Percentiles rank a stretch among this genome's conserved stretches.
These are phyloP conservation scores for Sceliomorpha sp. DNA, from an alignment of 2,888 invertebrate species.

Conservation along the genomic window DNA sequence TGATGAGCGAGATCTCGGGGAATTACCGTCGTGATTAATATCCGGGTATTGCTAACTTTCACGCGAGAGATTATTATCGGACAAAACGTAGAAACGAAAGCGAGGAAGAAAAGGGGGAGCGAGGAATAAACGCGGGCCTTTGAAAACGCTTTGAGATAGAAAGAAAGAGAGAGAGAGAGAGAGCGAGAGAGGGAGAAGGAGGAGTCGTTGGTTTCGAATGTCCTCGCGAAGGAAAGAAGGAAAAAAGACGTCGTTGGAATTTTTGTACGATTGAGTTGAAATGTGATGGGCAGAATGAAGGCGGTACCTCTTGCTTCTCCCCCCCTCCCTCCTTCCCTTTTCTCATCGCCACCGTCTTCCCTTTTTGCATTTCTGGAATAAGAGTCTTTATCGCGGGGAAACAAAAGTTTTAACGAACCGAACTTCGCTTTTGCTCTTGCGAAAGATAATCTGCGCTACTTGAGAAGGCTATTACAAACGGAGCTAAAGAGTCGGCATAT, in stretches of 20 bases:
- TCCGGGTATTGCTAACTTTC: conserved; percentile 16
- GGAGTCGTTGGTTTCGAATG: conserved; percentile 2
- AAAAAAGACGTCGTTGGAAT: conserved; percentile 9
- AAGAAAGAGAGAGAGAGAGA: too few relatives aligned
- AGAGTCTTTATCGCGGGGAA: conserved; percentile 27
- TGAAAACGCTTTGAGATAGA: conserved; percentile 1
- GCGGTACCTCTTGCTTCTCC: too few relatives aligned
- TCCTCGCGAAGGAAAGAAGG: conserved; percentile 2
- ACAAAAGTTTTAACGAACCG: conserved; percentile 47
- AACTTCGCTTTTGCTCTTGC: conserved; percentile 29
- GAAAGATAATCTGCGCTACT: conserved; percentile 33
- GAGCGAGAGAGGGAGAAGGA: not conserved
- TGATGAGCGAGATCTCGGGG: conserved; percentile 6
- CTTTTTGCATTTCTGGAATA: conserved; percentile 22
- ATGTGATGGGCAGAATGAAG: conserved; percentile 26
- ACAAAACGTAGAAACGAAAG: conserved; percentile 2
- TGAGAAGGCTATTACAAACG: conserved; percentile 36
- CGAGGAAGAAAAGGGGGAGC: not conserved
- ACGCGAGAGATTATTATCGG: conserved; percentile 11
- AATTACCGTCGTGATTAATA: conserved; percentile 17
- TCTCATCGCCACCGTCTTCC: too few relatives aligned
- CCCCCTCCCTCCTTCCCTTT: too few relatives aligned
- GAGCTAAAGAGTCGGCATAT: conserved; percentile 20
- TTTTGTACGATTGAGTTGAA: conserved; percentile 11
- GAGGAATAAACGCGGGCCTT: not conserved